Percentiles rank a stretch among this genome's conserved stretches.
These are phyloP conservation scores for Macrotis lagotis DNA, from an alignment of 2,113 vertebrate genomes.

Conservation along the genomic window DNA sequence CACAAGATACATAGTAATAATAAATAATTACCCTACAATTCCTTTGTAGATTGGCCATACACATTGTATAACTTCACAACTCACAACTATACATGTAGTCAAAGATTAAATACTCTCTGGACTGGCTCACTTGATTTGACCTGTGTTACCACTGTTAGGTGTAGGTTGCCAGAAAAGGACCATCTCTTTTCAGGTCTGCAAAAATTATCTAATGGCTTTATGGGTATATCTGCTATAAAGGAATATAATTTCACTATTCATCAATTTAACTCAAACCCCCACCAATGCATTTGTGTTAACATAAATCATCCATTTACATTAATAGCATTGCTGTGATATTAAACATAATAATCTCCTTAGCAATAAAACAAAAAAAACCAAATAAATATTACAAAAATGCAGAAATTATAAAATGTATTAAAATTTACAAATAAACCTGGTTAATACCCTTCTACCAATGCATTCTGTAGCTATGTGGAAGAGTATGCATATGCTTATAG, in stretches of 20 bases:
- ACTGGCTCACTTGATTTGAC: neutral
- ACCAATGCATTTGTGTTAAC: neutral
- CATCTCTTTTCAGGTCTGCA: neutral
- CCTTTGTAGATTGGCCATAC: neutral
- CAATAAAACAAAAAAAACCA: neutral
- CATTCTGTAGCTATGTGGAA: neutral
- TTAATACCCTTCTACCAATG: neutral
- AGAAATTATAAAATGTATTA: neutral
- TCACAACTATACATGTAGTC: neutral
- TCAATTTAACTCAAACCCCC: neutral
- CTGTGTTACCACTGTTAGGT: neutral
- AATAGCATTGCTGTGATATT: neutral
- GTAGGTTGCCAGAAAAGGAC: neutral
- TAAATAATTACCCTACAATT: neutral
- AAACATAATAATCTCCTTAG: neutral
- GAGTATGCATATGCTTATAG: neutral
- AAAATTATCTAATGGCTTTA: neutral
- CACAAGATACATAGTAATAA: neutral
- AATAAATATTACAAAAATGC: too few relatives aligned
- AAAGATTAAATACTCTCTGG: neutral
- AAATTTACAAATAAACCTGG: neutral
- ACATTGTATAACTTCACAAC: neutral
- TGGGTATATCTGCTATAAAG: neutral
- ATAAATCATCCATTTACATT: neutral
- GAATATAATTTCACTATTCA: neutral